Base-by-base conservation (phyloP, 2,888 invertebrate species). In the Nymphalis c-album region DNA sequence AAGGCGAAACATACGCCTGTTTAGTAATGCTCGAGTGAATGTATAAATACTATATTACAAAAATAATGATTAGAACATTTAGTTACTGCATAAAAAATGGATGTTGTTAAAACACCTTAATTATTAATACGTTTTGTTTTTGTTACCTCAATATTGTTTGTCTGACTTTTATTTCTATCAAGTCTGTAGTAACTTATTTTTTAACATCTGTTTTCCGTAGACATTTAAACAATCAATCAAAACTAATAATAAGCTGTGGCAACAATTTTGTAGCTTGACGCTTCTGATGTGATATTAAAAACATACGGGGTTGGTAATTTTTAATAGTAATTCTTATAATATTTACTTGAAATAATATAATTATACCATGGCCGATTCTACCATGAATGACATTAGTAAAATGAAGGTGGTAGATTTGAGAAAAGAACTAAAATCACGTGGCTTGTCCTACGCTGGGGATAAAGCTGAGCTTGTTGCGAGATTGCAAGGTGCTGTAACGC, bases 381-480 rank as follows among this genome's bases (percentile, higher is more conserved):
- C 80, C 51, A 72, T 77, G 20, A 75, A 76, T 31, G 91, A 91
- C 75, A 75, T 90, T n/a, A 83, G 74, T 69, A 91, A 92, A 84
- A 83, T 93, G 78, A 87, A 97, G 95, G 97, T 98, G 47, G 95
- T 96, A 17, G 97, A 98, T 85, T 90, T 98, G 76, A 96, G 96
- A 78, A 95, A 95, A 77, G 97, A 97, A 84, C 86, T 98, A 64
- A 97, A 97, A 86, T 88, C 94, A 71, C 94, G 97, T 79, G 96
- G 96, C 26, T 89, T 97, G 31, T 88, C 95, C 17, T 93, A 94
- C 10, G 88, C 94, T 60, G 98, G 98, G 7, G 97, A 97, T 83
- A 98, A 97, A 93, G 95, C 93, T 55, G 97, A 97, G 79, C 91
- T 98, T 63, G 92, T 96, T 53, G 95, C 96, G 74, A 93, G 97